Conservation (phyloP, 2,797 vertebrate genomes). For the Enteromius mattozi region DNA sequence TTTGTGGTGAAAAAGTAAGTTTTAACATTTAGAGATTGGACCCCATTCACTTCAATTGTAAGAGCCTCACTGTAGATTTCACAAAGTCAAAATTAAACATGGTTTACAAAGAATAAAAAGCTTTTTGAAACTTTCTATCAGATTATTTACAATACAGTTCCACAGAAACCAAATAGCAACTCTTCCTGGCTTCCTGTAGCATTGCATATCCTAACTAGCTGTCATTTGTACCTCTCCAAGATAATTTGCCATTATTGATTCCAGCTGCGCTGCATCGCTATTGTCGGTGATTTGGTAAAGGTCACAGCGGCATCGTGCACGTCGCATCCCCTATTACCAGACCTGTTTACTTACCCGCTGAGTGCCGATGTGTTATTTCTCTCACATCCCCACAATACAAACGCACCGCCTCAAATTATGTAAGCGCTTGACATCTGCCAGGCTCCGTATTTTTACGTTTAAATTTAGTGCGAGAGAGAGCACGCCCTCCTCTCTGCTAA, state of each 20-base stretch:
- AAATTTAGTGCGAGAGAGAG: slow-evolving; percentile 91
- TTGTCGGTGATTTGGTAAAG: slow-evolving; percentile 78
- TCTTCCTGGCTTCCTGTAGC: slow-evolving; percentile 22
- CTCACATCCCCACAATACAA: slow-evolving; percentile 80
- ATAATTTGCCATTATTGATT: slow-evolving; percentile 83
- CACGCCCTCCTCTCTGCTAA: slow-evolving; percentile 92
- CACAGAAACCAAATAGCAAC: not conserved
- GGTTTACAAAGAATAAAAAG: not conserved
- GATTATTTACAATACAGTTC: not conserved
- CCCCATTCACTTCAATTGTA: not conserved
- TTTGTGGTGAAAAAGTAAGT: not conserved
- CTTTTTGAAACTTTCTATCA: not conserved
- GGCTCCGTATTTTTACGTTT: slow-evolving; percentile 90
- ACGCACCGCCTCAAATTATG: slow-evolving; percentile 84
- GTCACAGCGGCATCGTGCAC: slow-evolving; percentile 68
- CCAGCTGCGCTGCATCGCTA: slow-evolving; percentile 71
- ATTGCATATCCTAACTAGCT: slow-evolving; percentile 68
- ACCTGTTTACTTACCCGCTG: slow-evolving; percentile 58
- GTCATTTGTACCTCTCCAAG: slow-evolving; percentile 71
- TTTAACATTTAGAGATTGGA: not conserved
- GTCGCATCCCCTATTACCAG: slow-evolving; percentile 55
- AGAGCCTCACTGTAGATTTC: not conserved
- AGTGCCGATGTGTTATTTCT: slow-evolving; percentile 54
- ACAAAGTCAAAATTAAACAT: not conserved
- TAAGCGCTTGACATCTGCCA: slow-evolving; percentile 93